Evolutionary conservation across 2,888 invertebrate genomes (phyloP).

Genomic region (Dasysyrphus albostriatus): DNA sequence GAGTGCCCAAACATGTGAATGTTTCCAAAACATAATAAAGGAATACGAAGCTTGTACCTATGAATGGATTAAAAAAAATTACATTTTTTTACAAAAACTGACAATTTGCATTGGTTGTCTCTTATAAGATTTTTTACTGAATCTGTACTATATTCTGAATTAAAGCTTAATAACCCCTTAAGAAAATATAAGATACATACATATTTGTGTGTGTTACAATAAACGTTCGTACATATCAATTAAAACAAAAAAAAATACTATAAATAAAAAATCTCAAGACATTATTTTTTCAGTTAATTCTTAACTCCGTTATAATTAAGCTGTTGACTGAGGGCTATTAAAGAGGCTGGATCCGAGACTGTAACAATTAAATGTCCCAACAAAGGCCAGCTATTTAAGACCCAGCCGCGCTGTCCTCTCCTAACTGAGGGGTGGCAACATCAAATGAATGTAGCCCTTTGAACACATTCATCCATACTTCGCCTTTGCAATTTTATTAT

Average conservation of each 20-base stretch:
- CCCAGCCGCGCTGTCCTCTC: background rate
- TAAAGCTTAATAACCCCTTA: no score
- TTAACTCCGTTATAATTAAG: background rate
- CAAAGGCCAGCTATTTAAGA: constrained; percentile 43
- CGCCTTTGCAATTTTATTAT: constrained; percentile 24
- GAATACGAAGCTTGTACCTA: no score
- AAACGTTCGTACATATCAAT: no score
- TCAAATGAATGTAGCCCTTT: constrained; percentile 43
- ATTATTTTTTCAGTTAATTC: background rate
- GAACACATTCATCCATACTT: constrained; percentile 4
- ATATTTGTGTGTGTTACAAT: no score
- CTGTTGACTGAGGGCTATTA: constrained; percentile 13
- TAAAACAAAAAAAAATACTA: background rate
- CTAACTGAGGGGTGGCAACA: constrained; percentile 26
- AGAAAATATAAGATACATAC: no score
- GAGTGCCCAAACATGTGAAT: no score
- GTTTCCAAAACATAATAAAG: no score
- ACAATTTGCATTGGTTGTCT: no score
- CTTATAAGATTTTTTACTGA: no score
- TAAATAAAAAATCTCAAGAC: background rate
- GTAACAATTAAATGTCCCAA: constrained; percentile 41
- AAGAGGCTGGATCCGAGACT: constrained; percentile 18
- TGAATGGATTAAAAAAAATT: no score
- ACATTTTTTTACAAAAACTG: no score
- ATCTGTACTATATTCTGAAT: no score